Evolutionary conservation across 1,140 invertebrate genomes (phyloP).

Genomic region (Drosophila ficusphila): DNA sequence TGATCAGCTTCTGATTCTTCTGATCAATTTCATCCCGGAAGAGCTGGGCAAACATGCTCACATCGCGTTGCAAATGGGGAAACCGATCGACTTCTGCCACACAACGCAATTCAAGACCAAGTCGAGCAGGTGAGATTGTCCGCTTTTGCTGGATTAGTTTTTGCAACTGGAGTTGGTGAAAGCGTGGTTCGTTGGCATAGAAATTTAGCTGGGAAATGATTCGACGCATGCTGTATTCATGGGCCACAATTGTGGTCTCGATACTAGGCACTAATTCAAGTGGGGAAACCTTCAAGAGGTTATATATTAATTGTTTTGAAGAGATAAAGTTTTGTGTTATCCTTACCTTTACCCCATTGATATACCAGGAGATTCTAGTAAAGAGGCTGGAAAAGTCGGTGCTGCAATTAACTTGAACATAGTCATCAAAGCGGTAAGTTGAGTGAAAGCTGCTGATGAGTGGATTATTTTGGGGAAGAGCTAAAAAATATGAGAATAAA

Average conservation of each 20-base stretch:
- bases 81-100: constrained; percentile 72
- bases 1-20: constrained; percentile 74
- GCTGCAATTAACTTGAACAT: constrained; percentile 86
- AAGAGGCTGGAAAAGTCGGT: constrained; percentile 86
- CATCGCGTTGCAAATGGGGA: constrained; percentile 59
- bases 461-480: constrained; percentile 86
- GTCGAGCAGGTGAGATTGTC: constrained; percentile 27
- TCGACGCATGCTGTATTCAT: constrained; percentile 66
- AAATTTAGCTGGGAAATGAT: constrained; percentile 76
- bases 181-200: constrained; percentile 72
- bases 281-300: constrained; percentile 36
- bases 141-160: constrained; percentile 44
- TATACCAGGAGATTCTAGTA: constrained; percentile 87
- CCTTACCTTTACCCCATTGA: constrained; percentile 86
- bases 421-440: constrained; percentile 86
- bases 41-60: constrained; percentile 51
- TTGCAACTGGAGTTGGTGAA: constrained; percentile 52
- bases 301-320: background rate
- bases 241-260: constrained; percentile 69
- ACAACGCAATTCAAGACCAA: constrained; percentile 63
- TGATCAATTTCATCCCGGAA: constrained; percentile 65
- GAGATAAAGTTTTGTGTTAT: too few species aligned
- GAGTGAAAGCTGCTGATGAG: constrained; percentile 85
- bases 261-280: constrained; percentile 54
- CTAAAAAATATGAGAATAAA: constrained; percentile 71